Conservation (phyloP, 2,113 vertebrate genomes). For the Nycticryphes semicollaris region DNA sequence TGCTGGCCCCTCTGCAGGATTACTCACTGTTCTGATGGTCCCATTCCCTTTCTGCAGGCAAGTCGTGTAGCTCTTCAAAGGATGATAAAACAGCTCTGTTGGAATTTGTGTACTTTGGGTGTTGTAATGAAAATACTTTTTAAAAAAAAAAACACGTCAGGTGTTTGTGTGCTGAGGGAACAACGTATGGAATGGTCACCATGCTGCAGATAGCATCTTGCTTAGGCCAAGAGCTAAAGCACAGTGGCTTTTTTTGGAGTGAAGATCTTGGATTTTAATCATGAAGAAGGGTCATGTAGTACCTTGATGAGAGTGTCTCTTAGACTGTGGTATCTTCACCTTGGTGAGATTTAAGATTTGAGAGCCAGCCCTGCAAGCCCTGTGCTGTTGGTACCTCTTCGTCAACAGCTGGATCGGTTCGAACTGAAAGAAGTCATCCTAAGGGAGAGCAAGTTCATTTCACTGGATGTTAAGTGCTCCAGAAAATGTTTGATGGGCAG, state of each 20-base stretch:
- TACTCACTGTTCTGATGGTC: background rate
- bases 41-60: no score
- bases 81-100: rapidly evolving
- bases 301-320: no score
- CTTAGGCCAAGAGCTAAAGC: background rate
- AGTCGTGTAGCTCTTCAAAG: background rate
- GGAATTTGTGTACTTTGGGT: background rate
- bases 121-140: background rate
- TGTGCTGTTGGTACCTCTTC: background rate
- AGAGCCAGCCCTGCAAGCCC: background rate
- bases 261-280: background rate
- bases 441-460: background rate
- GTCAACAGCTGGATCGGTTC: background rate
- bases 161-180: background rate
- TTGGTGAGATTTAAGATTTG: rapidly evolving
- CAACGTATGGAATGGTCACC: background rate
- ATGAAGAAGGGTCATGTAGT: background rate
- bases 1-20: background rate
- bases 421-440: background rate
- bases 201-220: rapidly evolving
- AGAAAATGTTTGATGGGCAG: background rate
- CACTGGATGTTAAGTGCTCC: background rate
- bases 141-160: background rate
- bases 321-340: background rate
- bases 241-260: background rate